Percentiles rank a stretch among this genome's conserved stretches.
These are phyloP conservation scores for Ailurus styani DNA, from an alignment of 2,113 vertebrate species.

Conservation along the genomic window DNA sequence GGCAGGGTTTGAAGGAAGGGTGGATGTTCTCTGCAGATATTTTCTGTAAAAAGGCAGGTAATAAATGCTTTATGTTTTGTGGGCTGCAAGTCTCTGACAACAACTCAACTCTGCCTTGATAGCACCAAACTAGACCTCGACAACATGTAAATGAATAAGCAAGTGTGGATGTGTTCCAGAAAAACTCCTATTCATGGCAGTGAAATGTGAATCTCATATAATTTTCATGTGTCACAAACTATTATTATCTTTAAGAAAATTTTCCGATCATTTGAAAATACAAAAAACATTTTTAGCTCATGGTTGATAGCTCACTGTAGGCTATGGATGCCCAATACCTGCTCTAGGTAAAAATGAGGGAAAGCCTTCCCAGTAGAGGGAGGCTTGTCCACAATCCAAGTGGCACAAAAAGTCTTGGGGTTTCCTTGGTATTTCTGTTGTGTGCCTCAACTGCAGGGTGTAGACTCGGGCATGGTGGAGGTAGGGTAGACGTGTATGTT, in stretches of 20 bases:
- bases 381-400: neutral
- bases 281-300: neutral
- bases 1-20: neutral
- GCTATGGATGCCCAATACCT: neutral
- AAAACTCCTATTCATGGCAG: neutral
- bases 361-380: neutral
- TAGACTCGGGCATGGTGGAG: neutral
- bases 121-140: neutral
- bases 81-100: too few species aligned
- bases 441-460: neutral
- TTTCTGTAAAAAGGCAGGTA: neutral
- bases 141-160: neutral
- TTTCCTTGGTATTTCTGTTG: neutral
- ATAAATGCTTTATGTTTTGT: neutral
- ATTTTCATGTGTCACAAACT: neutral
- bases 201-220: neutral
- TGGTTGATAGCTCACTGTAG: neutral
- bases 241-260: neutral
- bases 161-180: neutral
- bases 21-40: neutral
- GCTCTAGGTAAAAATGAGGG: neutral
- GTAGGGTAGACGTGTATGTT: rapidly evolving
- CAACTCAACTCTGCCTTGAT: neutral
- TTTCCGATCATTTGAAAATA: neutral
- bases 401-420: neutral